phyloP scores from a whole-genome alignment of 2,113 vertebrate species.

The Montifringilla adamsi region DNA sequence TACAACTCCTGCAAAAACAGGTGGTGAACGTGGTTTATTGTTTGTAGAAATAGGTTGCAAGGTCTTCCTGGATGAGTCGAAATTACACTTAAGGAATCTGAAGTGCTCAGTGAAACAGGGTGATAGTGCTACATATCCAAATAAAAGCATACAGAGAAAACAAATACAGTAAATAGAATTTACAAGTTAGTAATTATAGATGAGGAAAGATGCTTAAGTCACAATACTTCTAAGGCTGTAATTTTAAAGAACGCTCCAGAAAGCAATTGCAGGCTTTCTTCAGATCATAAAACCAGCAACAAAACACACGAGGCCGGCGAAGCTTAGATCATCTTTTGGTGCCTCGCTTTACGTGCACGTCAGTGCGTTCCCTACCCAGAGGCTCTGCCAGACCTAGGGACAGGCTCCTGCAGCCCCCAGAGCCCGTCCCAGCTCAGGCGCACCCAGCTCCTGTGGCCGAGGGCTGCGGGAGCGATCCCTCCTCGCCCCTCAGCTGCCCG shows the following conservation, averaged over 20 bases:
- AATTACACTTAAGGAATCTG: not conserved
- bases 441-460: not conserved
- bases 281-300: not conserved
- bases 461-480: not conserved
- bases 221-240: not conserved
- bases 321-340: not conserved
- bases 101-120: not conserved
- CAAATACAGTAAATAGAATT: not conserved
- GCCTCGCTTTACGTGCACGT: fast-evolving
- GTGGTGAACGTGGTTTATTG: not conserved
- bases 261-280: not conserved
- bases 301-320: not conserved
- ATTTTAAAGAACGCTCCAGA: not conserved
- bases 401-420: not conserved
- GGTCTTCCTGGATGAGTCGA: not conserved
- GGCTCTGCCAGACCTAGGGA: no score
- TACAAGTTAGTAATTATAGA: not conserved
- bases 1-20: not conserved
- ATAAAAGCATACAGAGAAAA: not conserved
- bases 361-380: not conserved
- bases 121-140: not conserved
- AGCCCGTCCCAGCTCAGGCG: not conserved
- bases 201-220: not conserved
- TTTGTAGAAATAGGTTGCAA: not conserved
- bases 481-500: not conserved